Evolutionary conservation across 2,888 invertebrate species (phyloP).

Genomic region (Heliconius ethilla): DNA sequence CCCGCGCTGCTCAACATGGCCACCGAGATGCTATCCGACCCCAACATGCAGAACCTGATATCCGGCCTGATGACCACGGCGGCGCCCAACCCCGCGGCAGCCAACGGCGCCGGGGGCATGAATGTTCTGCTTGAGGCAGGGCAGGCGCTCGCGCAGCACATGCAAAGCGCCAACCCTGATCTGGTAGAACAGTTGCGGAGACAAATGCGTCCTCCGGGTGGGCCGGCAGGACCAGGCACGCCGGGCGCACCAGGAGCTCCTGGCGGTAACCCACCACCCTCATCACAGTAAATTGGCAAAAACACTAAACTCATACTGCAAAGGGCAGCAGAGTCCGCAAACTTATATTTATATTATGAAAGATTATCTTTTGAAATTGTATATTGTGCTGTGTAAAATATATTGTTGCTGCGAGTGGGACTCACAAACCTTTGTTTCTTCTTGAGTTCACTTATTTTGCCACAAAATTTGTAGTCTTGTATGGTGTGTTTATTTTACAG

Average conservation of each 20-base stretch:
- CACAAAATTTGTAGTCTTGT: constrained; percentile 2
- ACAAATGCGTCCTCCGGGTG: constrained; percentile 78
- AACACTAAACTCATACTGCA: neutral
- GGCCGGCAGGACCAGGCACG: neutral
- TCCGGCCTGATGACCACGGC: constrained; percentile 79
- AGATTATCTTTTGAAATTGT: constrained; percentile 17
- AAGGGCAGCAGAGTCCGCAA: neutral
- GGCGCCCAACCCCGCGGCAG: constrained; percentile 48
- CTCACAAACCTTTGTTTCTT: neutral
- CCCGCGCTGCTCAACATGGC: constrained; percentile 93
- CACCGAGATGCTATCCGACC: constrained; percentile 91
- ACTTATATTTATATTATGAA: constrained; percentile 22
- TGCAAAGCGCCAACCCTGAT: constrained; percentile 91
- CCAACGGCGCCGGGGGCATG: constrained; percentile 60
- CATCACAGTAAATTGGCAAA: constrained; percentile 43
- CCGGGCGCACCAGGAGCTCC: constrained; percentile 37
- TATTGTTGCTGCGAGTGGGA: constrained; percentile 23
- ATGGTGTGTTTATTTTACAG: neutral
- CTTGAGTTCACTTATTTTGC: constrained; percentile 4
- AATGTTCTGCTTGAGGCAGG: constrained; percentile 83
- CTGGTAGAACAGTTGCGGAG: constrained; percentile 90
- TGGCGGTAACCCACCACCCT: constrained; percentile 51
- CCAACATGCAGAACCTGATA: constrained; percentile 90
- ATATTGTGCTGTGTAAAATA: constrained; percentile 25
- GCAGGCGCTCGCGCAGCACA: constrained; percentile 90